These are phyloP conservation scores for Cantharis rufa DNA, from an alignment of 2,888 invertebrate species.

Conservation along the genomic window DNA sequence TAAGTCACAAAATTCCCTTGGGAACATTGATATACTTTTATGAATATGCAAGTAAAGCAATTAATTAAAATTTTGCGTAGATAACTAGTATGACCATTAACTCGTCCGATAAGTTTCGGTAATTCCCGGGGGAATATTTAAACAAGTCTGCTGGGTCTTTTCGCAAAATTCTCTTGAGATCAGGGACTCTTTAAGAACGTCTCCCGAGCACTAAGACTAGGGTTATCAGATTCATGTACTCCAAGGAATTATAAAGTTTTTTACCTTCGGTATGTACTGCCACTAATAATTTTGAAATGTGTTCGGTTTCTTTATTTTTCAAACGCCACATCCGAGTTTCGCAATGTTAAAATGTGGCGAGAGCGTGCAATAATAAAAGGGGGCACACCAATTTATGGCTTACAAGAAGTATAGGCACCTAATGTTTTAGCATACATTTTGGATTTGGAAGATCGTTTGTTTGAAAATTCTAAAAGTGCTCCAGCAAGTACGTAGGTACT, in stretches of 20 bases:
- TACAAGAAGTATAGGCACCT: neutral
- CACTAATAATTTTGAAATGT: neutral
- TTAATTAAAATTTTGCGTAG: conserved; percentile 47
- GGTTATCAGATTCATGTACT: conserved; percentile 44
- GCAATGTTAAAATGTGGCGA: neutral
- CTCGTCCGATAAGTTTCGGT: conserved; percentile 47
- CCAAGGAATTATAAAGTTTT: conserved; percentile 49
- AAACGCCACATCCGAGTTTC: neutral
- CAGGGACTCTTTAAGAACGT: conserved; percentile 43
- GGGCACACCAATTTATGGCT: neutral
- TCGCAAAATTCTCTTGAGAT: conserved; percentile 48
- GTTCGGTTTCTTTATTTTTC: neutral
- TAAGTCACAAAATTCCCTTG: conserved; percentile 41
- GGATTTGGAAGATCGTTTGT: neutral
- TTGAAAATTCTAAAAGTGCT: neutral
- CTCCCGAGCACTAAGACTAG: conserved; percentile 39
- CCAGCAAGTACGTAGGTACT: too few relatives aligned
- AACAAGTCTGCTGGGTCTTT: conserved; percentile 53
- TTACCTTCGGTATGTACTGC: conserved; percentile 20
- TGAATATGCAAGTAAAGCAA: conserved; percentile 50
- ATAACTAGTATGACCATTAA: conserved; percentile 39
- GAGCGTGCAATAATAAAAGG: neutral
- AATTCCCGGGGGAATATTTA: conserved; percentile 54
- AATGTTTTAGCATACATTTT: neutral
- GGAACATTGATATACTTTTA: conserved; percentile 50